Base-by-base conservation (phyloP, 2,888 invertebrate species). In the Chloroclystis v-ata region DNA sequence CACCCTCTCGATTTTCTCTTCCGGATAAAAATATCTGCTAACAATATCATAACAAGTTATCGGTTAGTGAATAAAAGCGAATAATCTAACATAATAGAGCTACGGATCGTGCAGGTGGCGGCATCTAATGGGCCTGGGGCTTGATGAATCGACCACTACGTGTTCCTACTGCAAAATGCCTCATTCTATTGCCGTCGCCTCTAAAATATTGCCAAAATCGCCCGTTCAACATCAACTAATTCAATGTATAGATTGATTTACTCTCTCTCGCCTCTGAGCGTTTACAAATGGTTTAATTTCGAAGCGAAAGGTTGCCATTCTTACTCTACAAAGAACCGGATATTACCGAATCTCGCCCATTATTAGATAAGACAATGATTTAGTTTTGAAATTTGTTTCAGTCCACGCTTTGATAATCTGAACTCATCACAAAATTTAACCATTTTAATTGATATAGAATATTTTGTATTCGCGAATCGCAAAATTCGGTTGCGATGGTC, bases 181-280 rank as follows among this genome's bases (percentile, higher is more conserved):
- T 71, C 75, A 73, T 78, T 78, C 74, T 72, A 76, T 74, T 66
- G 75, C 69, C 75, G 70, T 75, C 77, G 63, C 75, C 71, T 71
- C 71, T 82, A 77, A 82, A 82, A 82, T 81, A 82, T 82, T 74
- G 68, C 79, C 77, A 54, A 81, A 81, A 82, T 79, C 78, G 75
- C 72, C 76, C 74, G 75, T 72, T 78, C 76, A 81, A 81, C 78
- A 77, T 78, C 78, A 77, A 78, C 78, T 82, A 82, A 82, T 83
- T 82, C 75, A 82, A 81, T 75, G 74, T 81, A 75, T 79, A 78
- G 79, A 83, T 82, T 81, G 82, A 82, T 82, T 82, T 78, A 82
- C 73, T 72, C 62, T 60, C 67, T 60, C 55, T 53, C 59, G 59
- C 65, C 63, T 56, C 65, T 59, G 70, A 72, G 59, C 72, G 67